Percentiles rank a stretch among this genome's conserved stretches.
phyloP scores from a whole-genome alignment of 2,888 invertebrate species.

The Ennomos quercinarius region DNA sequence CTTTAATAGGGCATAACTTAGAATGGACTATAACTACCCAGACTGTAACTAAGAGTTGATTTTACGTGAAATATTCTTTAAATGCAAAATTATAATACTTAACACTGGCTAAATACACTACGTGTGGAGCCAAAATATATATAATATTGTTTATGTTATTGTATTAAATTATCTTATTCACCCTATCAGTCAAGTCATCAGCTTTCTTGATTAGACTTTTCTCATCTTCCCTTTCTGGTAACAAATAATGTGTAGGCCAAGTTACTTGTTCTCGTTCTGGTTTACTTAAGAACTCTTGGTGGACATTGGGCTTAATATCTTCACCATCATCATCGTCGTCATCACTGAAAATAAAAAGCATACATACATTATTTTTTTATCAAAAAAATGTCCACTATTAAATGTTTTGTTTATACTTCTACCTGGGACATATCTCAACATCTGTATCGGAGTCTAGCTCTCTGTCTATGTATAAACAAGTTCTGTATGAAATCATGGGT shows the following conservation, averaged over 20 bases:
- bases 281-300: constrained; percentile 67
- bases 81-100: no score
- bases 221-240: constrained; percentile 78
- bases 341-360: constrained; percentile 42
- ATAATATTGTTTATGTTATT: neutral
- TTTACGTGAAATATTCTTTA: no score
- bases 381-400: neutral
- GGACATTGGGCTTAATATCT: constrained; percentile 55
- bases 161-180: constrained; percentile 35
- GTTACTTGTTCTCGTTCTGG: constrained; percentile 77
- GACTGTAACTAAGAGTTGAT: no score
- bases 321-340: constrained; percentile 54
- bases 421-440: constrained; percentile 68
- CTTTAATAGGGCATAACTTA: no score
- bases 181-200: constrained; percentile 77
- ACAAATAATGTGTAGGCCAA: constrained; percentile 74
- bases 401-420: neutral
- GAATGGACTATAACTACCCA: no score
- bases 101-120: no score
- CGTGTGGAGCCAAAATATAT: no score
- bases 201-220: constrained; percentile 77
- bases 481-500: constrained; percentile 67
- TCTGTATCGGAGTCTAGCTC: constrained; percentile 77
- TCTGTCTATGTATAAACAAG: constrained; percentile 64
- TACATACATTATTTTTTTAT: neutral